Percentiles rank a stretch among this genome's conserved stretches.
phyloP scores from a whole-genome alignment of 2,113 vertebrate species.

The Gulo gulo region DNA sequence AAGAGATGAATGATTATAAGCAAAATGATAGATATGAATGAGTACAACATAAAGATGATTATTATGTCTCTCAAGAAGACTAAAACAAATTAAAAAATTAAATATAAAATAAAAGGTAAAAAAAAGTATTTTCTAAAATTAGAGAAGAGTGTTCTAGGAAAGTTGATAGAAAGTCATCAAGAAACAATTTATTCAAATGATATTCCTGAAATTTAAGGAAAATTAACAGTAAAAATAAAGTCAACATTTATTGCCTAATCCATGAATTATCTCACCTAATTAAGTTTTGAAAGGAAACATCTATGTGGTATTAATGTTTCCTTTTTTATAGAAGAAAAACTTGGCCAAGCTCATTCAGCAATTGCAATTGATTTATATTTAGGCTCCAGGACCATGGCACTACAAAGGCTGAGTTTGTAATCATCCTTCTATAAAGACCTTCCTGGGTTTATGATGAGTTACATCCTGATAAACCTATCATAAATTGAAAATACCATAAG shows the following conservation, averaged over 20 bases:
- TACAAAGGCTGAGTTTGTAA: neutral
- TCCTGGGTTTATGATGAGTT: neutral
- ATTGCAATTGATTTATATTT: neutral
- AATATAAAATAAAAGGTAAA: neutral
- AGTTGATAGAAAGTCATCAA: neutral
- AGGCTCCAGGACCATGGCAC: neutral
- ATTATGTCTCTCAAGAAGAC: neutral
- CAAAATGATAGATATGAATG: neutral
- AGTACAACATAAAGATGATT: neutral
- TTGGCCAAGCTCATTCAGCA: neutral
- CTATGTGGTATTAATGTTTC: neutral
- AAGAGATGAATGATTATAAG: neutral
- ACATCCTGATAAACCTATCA: neutral
- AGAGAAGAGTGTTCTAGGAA: neutral
- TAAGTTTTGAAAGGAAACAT: neutral
- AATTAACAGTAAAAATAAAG: neutral
- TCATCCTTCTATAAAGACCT: neutral
- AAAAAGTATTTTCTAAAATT: neutral
- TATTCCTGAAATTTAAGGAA: neutral
- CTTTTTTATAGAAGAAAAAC: neutral
- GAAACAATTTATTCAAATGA: neutral
- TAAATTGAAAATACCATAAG: neutral
- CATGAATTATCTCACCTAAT: neutral
- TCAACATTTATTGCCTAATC: neutral
- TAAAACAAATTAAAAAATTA: neutral